Base-by-base conservation (phyloP, 2,888 invertebrate genomes). In the Cataglyphis cursor region DNA sequence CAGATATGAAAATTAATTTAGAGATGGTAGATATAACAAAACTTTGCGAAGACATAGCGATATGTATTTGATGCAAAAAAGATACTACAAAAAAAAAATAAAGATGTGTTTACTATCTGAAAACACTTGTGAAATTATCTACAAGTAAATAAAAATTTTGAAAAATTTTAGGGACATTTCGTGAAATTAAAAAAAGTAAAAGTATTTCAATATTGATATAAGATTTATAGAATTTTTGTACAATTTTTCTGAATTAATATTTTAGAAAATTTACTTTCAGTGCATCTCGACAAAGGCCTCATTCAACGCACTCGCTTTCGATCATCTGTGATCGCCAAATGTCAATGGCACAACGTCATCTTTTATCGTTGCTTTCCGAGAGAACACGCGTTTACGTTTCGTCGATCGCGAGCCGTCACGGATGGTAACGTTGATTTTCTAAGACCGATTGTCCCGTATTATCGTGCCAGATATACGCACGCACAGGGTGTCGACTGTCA, bases 401-500 rank as follows among this genome's bases (percentile, higher is more conserved):
- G 72, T 57, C 72, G 61, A 66, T 38, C 41, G 48, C 59, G 64
- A 85, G 66, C 65, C 31, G 28, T 73, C 68, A 28, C 70, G 28
- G 18, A 12, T 35, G 66, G 38, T 57, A 82, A 70, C 62, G 41
- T 64, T 66, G 48, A 21, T 66, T 76, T 57, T 65, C 65, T 48
- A 44, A 66, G 66, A 68, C 78, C 24, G 84, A 75, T 83, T 81
- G 84, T 88, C 76, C 62, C 86, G 83, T 68, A 83, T 89, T 89
- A 89, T 89, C 89, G 87, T 35, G 83, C 78, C 62, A 66, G 65
- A 81, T 84, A 70, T 9, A 51, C n/a, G 51, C 35, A 51, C 8
- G 51, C 35, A 59, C 66, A 59, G 57, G 74, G 85, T 87, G 87
- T 88, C 89, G 85, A 75, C 82, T 87, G 83, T 85, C 88, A 83